These are phyloP conservation scores for Cyprinodon variegatus DNA, from an alignment of 2,113 vertebrate genomes.

Conservation along the genomic window DNA sequence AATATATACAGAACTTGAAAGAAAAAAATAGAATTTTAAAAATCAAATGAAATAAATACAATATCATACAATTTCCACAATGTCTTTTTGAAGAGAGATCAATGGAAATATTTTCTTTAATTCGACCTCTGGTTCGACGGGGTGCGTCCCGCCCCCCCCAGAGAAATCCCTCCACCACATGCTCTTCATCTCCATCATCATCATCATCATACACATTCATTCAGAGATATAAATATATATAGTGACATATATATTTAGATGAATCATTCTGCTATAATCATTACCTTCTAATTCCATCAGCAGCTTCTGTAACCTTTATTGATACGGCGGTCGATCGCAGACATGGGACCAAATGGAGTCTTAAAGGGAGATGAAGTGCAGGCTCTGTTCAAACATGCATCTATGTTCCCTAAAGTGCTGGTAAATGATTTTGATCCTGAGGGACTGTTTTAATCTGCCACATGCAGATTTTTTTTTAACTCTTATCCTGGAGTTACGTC, in stretches of 20 bases:
- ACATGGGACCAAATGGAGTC: slow-evolving; percentile 49
- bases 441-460: slow-evolving; percentile 23
- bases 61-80: slow-evolving; percentile 93
- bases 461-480: slow-evolving; percentile 6
- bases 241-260: slow-evolving; percentile 1
- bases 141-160: slow-evolving; percentile 65
- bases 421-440: slow-evolving; percentile 46
- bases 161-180: slow-evolving; percentile 69
- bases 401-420: slow-evolving; percentile 59
- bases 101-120: slow-evolving; percentile 70
- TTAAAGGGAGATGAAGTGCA: slow-evolving; percentile 51
- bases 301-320: slow-evolving; percentile 57
- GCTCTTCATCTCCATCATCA: slow-evolving; percentile 63
- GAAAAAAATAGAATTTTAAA: slow-evolving; percentile 92
- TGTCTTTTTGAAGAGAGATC: slow-evolving; percentile 83
- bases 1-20: slow-evolving; percentile 93
- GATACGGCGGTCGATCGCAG: slow-evolving; percentile 63
- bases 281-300: slow-evolving; percentile 52
- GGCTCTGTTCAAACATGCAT: slow-evolving; percentile 53
- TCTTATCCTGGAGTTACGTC: neutral
- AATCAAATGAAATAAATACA: slow-evolving; percentile 97
- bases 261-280: slow-evolving; percentile 35
- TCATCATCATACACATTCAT: slow-evolving; percentile 14
- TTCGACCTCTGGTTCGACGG: slow-evolving; percentile 70
- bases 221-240: slow-evolving; percentile 23